These are phyloP conservation scores for Tineola bisselliella DNA, from an alignment of 2,888 invertebrate genomes.

Conservation along the genomic window DNA sequence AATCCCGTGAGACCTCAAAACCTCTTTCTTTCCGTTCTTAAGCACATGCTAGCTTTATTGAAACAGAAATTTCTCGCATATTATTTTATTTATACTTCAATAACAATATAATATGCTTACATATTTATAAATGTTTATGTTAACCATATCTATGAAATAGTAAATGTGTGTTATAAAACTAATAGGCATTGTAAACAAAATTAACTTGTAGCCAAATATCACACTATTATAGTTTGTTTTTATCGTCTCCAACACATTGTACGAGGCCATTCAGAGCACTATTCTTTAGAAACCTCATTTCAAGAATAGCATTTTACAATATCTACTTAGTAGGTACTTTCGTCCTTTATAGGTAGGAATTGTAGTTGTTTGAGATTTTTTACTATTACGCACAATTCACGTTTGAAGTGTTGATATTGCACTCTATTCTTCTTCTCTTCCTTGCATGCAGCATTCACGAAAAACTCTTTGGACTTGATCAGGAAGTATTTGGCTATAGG, in stretches of 20 bases:
- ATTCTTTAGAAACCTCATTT: neutral
- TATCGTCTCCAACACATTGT: neutral
- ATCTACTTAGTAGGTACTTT: neutral
- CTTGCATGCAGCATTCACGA: conserved; percentile 84
- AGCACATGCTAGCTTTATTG: neutral
- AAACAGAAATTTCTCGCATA: neutral
- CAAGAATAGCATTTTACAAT: neutral
- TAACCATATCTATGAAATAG: neutral
- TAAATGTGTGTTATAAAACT: neutral
- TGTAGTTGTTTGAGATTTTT: neutral
- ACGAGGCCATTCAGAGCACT: neutral
- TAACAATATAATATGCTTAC: neutral
- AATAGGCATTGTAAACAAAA: neutral
- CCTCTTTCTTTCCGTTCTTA: neutral
- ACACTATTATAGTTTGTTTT: neutral
- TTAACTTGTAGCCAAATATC: neutral
- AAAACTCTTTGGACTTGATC: conserved; percentile 82
- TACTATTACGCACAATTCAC: neutral
- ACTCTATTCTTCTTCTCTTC: conserved; percentile 61
- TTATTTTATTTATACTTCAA: neutral
- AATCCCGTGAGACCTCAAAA: neutral
- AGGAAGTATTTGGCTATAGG: conserved; percentile 80
- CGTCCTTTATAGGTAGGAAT: neutral
- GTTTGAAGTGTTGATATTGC: conserved; percentile 28
- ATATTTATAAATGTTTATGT: neutral